These are phyloP conservation scores for Rotaria sp. DNA, from an alignment of 2,888 invertebrate species.

Conservation along the genomic window DNA sequence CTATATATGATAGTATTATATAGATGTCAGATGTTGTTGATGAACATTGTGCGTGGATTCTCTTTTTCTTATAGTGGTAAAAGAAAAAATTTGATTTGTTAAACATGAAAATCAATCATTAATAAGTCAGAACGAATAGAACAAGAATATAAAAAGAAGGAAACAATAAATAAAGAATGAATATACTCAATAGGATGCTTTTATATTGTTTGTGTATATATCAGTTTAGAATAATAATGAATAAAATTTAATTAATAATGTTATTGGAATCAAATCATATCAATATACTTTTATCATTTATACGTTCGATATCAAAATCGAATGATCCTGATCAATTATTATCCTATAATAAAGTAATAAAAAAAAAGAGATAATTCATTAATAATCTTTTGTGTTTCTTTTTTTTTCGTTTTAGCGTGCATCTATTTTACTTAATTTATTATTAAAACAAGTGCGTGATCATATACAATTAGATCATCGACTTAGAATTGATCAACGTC, in stretches of 20 bases:
- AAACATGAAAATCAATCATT: neutral
- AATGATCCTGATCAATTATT: slow-evolving; percentile 17
- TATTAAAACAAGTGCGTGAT: slow-evolving; percentile 2
- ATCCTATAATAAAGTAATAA: neutral
- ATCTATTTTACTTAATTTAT: neutral
- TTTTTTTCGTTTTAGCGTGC: neutral
- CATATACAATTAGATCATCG: neutral
- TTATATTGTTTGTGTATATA: neutral
- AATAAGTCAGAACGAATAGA: neutral
- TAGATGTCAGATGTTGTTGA: neutral
- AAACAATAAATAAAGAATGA: slow-evolving; percentile 19
- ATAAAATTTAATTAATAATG: neutral
- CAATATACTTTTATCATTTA: neutral
- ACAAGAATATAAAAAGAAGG: neutral
- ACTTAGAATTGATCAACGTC: neutral
- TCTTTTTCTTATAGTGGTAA: neutral
- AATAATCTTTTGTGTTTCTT: neutral
- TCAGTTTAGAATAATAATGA: neutral
- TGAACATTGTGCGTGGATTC: neutral
- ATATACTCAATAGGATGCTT: neutral
- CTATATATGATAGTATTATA: neutral
- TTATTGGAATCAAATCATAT: neutral
- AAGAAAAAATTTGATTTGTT: neutral
- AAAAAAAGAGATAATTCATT: neutral
- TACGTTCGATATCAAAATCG: slow-evolving; percentile 5